Conservation (phyloP, 2,797 vertebrate genomes). For the Brachyrhaphis roseni region DNA sequence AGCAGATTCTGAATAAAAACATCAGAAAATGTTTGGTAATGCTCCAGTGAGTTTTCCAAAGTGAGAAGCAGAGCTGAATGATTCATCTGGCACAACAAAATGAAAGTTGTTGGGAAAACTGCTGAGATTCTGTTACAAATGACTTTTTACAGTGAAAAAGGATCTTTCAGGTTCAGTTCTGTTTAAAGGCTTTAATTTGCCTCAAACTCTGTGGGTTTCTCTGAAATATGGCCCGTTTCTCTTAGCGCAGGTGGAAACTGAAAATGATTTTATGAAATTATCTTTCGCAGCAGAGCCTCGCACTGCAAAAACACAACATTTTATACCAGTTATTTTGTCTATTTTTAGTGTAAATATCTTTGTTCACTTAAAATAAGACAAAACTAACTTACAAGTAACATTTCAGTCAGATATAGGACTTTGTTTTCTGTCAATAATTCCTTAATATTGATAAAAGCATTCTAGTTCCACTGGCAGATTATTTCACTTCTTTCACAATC, state of each 20-base stretch:
- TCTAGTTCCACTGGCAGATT: too few species aligned
- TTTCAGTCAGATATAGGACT: too few species aligned
- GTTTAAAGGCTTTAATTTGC: not conserved
- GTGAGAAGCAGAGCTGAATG: not conserved
- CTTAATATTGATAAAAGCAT: too few species aligned
- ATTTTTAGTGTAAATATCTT: too few species aligned
- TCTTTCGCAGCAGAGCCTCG: too few species aligned
- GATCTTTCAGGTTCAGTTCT: not conserved
- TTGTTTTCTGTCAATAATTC: too few species aligned
- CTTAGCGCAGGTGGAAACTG: not conserved
- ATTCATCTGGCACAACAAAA: not conserved
- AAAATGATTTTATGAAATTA: not conserved
- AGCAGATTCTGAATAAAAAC: not conserved
- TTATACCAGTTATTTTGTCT: too few species aligned
- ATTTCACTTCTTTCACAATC: too few species aligned
- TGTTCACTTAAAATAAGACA: too few species aligned
- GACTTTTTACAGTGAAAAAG: slow-evolving; percentile 1
- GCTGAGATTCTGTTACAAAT: not conserved
- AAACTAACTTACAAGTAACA: too few species aligned
- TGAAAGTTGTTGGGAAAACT: not conserved
- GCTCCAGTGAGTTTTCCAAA: not conserved
- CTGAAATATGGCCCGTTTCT: not conserved
- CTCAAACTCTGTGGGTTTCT: not conserved
- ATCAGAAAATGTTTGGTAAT: not conserved
- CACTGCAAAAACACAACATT: too few species aligned